Base-by-base conservation (phyloP, 2,888 invertebrate species). In the Quadriops clusia region DNA sequence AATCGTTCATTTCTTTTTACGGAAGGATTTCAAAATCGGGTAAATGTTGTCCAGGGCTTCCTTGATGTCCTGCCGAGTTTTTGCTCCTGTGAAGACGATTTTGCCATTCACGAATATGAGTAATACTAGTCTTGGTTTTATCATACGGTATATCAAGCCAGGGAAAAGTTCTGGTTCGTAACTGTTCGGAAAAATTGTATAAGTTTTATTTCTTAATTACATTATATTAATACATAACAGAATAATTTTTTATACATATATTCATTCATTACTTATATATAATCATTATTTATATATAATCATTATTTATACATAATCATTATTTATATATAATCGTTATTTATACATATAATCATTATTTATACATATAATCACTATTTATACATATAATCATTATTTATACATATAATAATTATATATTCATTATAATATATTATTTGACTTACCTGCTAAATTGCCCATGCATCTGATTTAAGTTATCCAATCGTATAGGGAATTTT, bases 21-120 rank as follows among this genome's bases (percentile, higher is more conserved):
- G 78, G 59, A 90, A 97, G 59, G 91, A 91, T 54, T 86, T 81
- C 42, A 95, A 63, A 53, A 94, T 93, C 1, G 94, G 94, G 61
- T 91, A 90, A 51, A 97, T 95, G 51, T 87, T 87, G 46, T 87
- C 86, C 46, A 97, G 70, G 9, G 95, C 90, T 54, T 94, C 93
- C 57, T 83, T 80, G 23, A 97, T 84, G 53, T 95, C 93, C 51
- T 75, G 72, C 43, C 93, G 71, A 26, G 82, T 79, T 65, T 95
- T 97, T 16, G 90, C 95, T 42, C 95, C 94, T 51, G 97, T 98
- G 39, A 98, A 79, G 2, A 98, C 97, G 43, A 98, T 79, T 72
- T 98, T 99, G 32, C 98, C 98, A 59, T 95, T 97, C 1, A 98
- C 97, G 67, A 99, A 99, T 58, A 99, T 95, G 7, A 99, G 67